phyloP scores from a whole-genome alignment of 2,888 invertebrate genomes.

The Fragum whitleyi region DNA sequence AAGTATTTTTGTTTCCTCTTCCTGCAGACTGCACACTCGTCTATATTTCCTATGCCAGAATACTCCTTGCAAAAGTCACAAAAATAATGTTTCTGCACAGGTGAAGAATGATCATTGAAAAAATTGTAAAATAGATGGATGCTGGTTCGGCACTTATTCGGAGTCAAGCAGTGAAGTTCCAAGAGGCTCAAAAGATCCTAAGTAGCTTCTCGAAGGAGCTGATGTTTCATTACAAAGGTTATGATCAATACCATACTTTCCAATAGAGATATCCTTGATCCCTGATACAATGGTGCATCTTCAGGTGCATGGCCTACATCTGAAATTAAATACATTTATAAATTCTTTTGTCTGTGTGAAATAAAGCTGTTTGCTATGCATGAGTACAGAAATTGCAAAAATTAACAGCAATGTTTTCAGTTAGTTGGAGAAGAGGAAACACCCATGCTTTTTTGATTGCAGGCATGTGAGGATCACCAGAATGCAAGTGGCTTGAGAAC shows the following conservation, averaged over 20 bases:
- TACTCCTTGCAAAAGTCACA: conserved; percentile 35
- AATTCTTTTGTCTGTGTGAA: conserved; percentile 2
- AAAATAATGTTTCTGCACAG: conserved; percentile 34
- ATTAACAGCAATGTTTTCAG: not conserved
- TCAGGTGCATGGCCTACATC: not conserved
- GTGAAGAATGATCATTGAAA: conserved; percentile 24
- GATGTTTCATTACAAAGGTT: conserved; percentile 31
- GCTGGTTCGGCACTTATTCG: conserved; percentile 23
- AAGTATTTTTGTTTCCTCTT: conserved; percentile 30
- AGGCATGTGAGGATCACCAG: not conserved
- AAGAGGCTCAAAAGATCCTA: conserved; percentile 23
- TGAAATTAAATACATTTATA: conserved; percentile 8
- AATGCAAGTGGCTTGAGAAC: conserved; percentile 7
- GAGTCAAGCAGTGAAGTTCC: conserved; percentile 30
- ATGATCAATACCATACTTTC: conserved; percentile 31
- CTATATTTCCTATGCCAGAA: conserved; percentile 12
- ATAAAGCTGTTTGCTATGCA: not conserved
- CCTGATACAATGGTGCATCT: conserved; percentile 25
- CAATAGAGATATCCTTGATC: conserved; percentile 18
- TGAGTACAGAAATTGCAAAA: conserved; percentile 9
- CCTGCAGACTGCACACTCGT: conserved; percentile 10
- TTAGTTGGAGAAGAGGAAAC: not conserved
- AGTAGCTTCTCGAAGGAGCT: conserved; percentile 28
- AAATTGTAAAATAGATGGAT: conserved; percentile 29
- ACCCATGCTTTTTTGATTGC: too few species aligned